Conservation (phyloP, 2,797 vertebrate genomes). For the Chromobotia macracanthus region DNA sequence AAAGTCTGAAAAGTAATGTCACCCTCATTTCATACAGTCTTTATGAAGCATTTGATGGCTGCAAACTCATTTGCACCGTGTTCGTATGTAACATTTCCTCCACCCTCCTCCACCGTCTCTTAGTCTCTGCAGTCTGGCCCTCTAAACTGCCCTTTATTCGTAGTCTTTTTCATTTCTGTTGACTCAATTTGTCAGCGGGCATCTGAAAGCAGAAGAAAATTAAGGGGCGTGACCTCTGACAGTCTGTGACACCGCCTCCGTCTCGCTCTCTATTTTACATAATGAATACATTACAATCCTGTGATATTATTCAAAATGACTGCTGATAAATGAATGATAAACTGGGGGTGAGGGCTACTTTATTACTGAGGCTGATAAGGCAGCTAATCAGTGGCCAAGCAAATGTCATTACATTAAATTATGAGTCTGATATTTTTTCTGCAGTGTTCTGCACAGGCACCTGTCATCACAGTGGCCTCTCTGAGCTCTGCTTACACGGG, state of each 20-base stretch:
- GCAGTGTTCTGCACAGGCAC: constrained; percentile 48
- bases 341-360: constrained; percentile 80
- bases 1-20: constrained; percentile 53
- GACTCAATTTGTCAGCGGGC: constrained; percentile 77
- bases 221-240: constrained; percentile 80
- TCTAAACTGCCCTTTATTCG: constrained; percentile 50
- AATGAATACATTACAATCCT: constrained; percentile 82
- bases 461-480: constrained; percentile 67
- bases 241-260: constrained; percentile 75
- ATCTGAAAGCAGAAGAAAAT: constrained; percentile 79
- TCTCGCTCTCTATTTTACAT: constrained; percentile 73
- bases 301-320: constrained; percentile 86
- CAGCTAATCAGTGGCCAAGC: constrained; percentile 86
- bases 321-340: constrained; percentile 87
- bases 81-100: constrained; percentile 53
- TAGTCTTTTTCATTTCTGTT: constrained; percentile 68
- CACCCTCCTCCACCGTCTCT: constrained; percentile 13
- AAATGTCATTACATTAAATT: constrained; percentile 87
- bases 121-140: constrained; percentile 34
- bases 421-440: constrained; percentile 81
- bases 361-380: constrained; percentile 83
- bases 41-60: constrained; percentile 50
- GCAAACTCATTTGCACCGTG: constrained; percentile 19
- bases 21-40: constrained; percentile 31
- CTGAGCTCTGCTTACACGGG: constrained; percentile 67